Percentiles rank a stretch among this genome's conserved stretches.
Evolutionary conservation across 2,797 vertebrate species (phyloP).

Genomic region (Cossypha caffra): DNA sequence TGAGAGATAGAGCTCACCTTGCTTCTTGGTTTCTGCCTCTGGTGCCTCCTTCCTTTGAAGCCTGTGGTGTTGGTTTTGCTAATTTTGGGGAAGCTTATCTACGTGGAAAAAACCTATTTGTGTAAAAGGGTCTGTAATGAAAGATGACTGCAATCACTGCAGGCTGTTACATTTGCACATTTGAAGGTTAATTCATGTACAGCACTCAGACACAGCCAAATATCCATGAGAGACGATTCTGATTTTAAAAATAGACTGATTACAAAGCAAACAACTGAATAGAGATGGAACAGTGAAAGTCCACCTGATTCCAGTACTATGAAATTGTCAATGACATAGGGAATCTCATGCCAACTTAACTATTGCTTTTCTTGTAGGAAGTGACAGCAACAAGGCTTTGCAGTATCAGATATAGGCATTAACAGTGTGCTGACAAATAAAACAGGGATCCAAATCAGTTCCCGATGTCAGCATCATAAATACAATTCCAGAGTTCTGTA

Average conservation of each 20-base stretch:
- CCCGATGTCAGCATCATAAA: neutral
- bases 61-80: neutral
- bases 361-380: neutral
- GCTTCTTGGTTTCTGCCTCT: neutral
- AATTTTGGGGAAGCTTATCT: neutral
- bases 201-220: neutral
- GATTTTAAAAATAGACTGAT: conserved; percentile 21
- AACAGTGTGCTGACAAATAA: neutral
- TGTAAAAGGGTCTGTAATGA: neutral
- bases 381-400: neutral
- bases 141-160: neutral
- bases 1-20: neutral
- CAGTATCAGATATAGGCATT: neutral
- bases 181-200: conserved; percentile 32
- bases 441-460: neutral
- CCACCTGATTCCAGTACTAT: neutral
- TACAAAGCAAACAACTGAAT: conserved; percentile 4
- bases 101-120: fast-evolving
- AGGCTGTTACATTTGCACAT: neutral
- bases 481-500: neutral
- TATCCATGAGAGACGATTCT: neutral
- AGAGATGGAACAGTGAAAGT: neutral
- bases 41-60: neutral
- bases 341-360: neutral
- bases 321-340: neutral